phyloP scores from a whole-genome alignment of 2,888 invertebrate species.

The Yponomeuta evonymella region DNA sequence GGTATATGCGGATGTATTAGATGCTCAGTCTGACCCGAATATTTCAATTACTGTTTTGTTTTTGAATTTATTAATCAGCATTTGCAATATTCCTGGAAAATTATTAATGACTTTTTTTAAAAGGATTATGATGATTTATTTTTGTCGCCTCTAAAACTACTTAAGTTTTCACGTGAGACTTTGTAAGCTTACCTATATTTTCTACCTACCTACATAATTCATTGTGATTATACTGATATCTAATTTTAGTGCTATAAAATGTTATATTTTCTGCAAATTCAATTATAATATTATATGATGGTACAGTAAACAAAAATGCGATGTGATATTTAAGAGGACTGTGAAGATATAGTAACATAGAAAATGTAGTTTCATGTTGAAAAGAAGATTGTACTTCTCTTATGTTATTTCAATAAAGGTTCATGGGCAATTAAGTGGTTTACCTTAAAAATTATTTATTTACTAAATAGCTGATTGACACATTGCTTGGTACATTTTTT shows the following conservation, averaged over 20 bases:
- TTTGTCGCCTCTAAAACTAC: too few relatives aligned
- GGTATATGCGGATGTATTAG: neutral
- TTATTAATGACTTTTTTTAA: neutral
- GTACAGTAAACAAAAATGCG: conserved; percentile 5
- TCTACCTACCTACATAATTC: neutral
- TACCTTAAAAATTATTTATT: neutral
- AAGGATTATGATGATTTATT: too few relatives aligned
- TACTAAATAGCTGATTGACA: too few relatives aligned
- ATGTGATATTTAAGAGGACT: conserved; percentile 18
- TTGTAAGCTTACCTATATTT: neutral
- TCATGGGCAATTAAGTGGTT: conserved; percentile 20
- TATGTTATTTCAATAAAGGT: conserved; percentile 21
- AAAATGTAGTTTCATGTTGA: neutral
- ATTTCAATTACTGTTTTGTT: neutral
- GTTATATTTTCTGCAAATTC: neutral
- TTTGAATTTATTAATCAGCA: neutral
- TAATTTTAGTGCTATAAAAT: neutral
- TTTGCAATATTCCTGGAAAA: neutral
- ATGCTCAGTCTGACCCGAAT: neutral
- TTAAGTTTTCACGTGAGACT: neutral
- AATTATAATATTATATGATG: neutral
- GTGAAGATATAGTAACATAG: neutral
- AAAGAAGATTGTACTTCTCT: conserved; percentile 2
- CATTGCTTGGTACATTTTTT: too few relatives aligned
- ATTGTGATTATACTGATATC: neutral